These are phyloP conservation scores for Sycophila sp. DNA, from an alignment of 1,140 invertebrate genomes.

Conservation along the genomic window DNA sequence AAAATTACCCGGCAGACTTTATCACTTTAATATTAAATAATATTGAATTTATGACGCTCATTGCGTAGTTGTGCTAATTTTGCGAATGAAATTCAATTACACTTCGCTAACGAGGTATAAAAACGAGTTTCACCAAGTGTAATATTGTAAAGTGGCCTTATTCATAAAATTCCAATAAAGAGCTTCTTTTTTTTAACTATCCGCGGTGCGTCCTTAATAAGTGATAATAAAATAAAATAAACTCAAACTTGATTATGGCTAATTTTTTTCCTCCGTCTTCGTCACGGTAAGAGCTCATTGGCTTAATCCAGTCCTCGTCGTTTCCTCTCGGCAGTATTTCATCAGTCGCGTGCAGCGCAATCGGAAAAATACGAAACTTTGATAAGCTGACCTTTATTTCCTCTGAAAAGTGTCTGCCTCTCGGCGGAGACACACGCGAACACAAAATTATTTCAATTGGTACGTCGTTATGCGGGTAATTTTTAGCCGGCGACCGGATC, in stretches of 20 bases:
- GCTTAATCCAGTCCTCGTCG: too few species aligned
- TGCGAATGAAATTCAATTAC: not conserved
- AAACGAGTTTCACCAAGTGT: slow-evolving; percentile 10
- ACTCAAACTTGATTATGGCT: too few species aligned
- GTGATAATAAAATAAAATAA: too few species aligned
- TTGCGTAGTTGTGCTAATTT: not conserved
- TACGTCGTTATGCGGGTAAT: slow-evolving; percentile 20
- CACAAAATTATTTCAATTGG: slow-evolving; percentile 33
- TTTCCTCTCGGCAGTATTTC: too few species aligned
- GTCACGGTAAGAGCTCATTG: too few species aligned
- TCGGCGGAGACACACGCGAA: slow-evolving; percentile 27
- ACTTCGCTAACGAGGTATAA: not conserved
- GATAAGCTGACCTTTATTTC: slow-evolving; percentile 43
- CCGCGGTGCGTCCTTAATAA: too few species aligned
- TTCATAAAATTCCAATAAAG: too few species aligned
- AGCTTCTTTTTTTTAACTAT: too few species aligned
- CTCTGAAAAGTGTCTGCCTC: slow-evolving; percentile 23
- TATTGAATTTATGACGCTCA: too few species aligned
- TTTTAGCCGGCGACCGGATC: not conserved
- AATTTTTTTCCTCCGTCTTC: too few species aligned
- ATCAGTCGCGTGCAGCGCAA: slow-evolving; percentile 44
- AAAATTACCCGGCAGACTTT: too few species aligned
- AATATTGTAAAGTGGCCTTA: slow-evolving; percentile 24
- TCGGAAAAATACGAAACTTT: slow-evolving; percentile 40
- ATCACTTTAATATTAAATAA: too few species aligned